Conservation (phyloP, 2,888 invertebrate species). For the Drosophila suboccidentalis region DNA sequence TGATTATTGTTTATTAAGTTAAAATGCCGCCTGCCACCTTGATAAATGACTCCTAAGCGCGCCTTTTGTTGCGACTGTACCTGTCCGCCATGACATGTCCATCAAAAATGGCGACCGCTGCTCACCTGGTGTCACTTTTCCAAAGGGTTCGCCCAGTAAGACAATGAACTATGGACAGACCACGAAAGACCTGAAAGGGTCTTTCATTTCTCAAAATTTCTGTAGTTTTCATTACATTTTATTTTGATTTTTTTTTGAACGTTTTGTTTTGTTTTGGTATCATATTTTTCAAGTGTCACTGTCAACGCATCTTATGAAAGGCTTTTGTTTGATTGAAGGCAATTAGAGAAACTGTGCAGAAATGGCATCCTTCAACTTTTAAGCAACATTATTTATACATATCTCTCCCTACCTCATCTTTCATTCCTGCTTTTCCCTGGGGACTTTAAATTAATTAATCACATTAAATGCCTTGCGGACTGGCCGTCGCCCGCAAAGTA, state of each 20-base stretch:
- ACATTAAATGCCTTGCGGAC: constrained; percentile 67
- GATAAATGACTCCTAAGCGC: constrained; percentile 57
- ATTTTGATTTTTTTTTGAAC: constrained; percentile 11
- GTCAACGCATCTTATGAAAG: constrained; percentile 58
- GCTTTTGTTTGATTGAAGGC: constrained; percentile 51
- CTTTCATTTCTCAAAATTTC: constrained; percentile 39
- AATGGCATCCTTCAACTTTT: constrained; percentile 21
- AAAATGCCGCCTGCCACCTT: constrained; percentile 60
- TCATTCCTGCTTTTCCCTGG: constrained; percentile 16
- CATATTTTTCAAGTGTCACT: constrained; percentile 73
- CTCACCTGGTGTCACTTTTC: constrained; percentile 60
- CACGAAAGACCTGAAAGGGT: constrained; percentile 7
- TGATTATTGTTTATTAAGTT: constrained; percentile 79
- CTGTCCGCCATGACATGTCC: constrained; percentile 29
- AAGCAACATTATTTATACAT: constrained; percentile 29
- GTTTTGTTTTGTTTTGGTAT: constrained; percentile 19
- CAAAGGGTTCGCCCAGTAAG: constrained; percentile 44
- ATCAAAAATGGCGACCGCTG: constrained; percentile 43
- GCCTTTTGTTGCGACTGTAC: constrained; percentile 62
- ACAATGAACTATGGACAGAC: constrained; percentile 22
- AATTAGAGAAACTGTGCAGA: constrained; percentile 44
- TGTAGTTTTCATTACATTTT: constrained; percentile 31
- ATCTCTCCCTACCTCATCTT: neutral
- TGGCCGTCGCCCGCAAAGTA: constrained; percentile 15
- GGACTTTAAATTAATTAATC: constrained; percentile 75